Evolutionary conservation across 2,888 invertebrate species (phyloP), one percentile per base, ranked within the genome.

Genomic region (Geotrupes spiniger): DNA sequence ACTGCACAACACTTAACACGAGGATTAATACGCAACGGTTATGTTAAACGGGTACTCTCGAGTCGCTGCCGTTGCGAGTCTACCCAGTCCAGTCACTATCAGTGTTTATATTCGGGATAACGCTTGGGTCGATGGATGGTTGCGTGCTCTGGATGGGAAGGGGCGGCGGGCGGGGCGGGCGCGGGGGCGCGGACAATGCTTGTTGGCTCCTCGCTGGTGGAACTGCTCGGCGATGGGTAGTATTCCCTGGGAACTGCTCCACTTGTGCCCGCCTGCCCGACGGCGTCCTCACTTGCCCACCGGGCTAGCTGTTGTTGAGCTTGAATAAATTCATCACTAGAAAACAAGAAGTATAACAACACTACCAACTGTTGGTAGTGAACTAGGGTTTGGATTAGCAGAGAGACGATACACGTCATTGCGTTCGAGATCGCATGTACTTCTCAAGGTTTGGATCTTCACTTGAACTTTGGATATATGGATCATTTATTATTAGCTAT

Each of bases 251-350:
- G 76, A 68, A 74, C 72, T 58, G 59, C 73, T 71, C 74, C 77
- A 60, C 68, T 65, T 53, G 64, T 75, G 63, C 67, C 63, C 55
- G 71, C 72, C 69, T 71, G 75, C 68, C 72, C 72, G 63, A 74
- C 74, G 69, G 74, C 72, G 61, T 89, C 89, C 81, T 90, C 89
- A 87, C 89, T 91, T 83, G 89, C 90, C 89, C 90, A 90, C 83
- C 88, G 89, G 86, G 87, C 90, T 88, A 89, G 84, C 84, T 87
- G 89, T 87, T 87, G 90, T 87, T 89, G 91, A 89, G 91, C 90
- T 89, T 91, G 89, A 89, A 90, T 89, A 89, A 90, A 91, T 85
- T 89, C 89, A 89, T 89, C 90, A 89, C 90, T 91, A 89, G 85
- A 89, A 89, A 88, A 87, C 54, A 87, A 85, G 83, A 85, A 84